Base-by-base conservation (phyloP, 2,888 invertebrate species). In the Polydrusus tereticollis region DNA sequence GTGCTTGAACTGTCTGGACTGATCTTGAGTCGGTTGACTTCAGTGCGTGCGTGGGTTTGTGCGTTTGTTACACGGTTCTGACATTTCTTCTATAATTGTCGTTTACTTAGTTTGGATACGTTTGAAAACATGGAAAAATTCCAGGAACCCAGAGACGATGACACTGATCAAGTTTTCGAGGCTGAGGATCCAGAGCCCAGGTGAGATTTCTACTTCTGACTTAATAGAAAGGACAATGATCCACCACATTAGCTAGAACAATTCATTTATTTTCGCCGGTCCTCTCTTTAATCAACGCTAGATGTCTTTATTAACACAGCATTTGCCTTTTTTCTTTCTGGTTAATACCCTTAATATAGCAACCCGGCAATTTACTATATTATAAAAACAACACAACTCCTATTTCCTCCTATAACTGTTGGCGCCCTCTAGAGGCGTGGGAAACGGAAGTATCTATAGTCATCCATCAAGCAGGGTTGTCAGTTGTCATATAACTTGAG, bases 101-200 rank as follows among this genome's bases (percentile, higher is more conserved):
- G 7, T 20, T 60, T 52, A 14, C 8, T 63, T 45, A 45, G 23
- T 70, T 70, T 70, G 70, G 70, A 70, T 70, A 70, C 57, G 20
- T 21, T 18, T 18, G 29, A 52, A 26, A 84, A 86, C 76, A 86
- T 89, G 88, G 90, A 90, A 78, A 92, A 92, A 84, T 92, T 91
- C 86, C 90, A 90, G 84, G 92, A 92, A 82, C 87, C 90, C 81
- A 90, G 89, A 83, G 91, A 91, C 83, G 92, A 92, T 83, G 92
- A 92, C 84, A 90, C 91, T 80, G 92, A 92, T 86, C 91, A 92
- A 86, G 90, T 91, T 82, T 92, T 91, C 85, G 92, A 92, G 85
- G 90, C 88, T 75, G 90, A 90, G 78, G 90, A 90, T 79, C 87
- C 90, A 79, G 88, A 87, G 78, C 80, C 84, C 82, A 89, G 89